Evolutionary conservation across 2,113 vertebrate genomes (phyloP), one percentile per base, ranked within the genome.

Genomic region (Cololabis saira): DNA sequence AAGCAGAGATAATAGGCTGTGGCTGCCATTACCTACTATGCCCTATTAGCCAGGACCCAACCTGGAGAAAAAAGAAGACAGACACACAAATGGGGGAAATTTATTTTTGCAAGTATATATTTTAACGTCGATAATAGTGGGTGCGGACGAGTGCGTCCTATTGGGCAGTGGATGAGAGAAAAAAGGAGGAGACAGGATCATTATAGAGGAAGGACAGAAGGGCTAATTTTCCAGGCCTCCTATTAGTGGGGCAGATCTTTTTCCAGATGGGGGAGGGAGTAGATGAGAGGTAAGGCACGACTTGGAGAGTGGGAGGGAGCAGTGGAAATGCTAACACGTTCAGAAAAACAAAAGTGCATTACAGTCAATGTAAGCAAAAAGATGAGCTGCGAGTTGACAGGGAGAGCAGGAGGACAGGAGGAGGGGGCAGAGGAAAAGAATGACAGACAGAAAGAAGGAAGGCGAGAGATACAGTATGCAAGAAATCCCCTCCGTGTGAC

Each of bases 1-100:
- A 85, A 86, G 84, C 84, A 89, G 80, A 86, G 84, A 87, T 91
- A 91, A 90, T 87, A 87, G 84, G 85, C 86, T 81, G 47, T 2
- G 78, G 80, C 75, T 88, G 80, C 78, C 83, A 89, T 90, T 87
- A 90, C 83, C 86, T 81, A 86, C 87, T 85, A 80, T 61, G 81
- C 87, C 87, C 77, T 88, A 78, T 89, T 87, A 89, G 81, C 81
- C 78, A 74, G 79, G 55, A 71, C 74, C 67, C 74, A 76, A 83
- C 73, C 80, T 87, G 72, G 62, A 87, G 67, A 87, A 68, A 85
- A 62, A 84, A 27, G 24, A 69, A 86, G 37, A 85, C 55, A 83
- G 30, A 75, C 76, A 77, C 68, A 82, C 67, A 78, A 67, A 77
- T 10, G 2, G 62, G 66, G 56, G 59, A 69, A 80, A 86, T 74